phyloP scores from a whole-genome alignment of 2,113 vertebrate genomes.

The Charadrius vociferus region DNA sequence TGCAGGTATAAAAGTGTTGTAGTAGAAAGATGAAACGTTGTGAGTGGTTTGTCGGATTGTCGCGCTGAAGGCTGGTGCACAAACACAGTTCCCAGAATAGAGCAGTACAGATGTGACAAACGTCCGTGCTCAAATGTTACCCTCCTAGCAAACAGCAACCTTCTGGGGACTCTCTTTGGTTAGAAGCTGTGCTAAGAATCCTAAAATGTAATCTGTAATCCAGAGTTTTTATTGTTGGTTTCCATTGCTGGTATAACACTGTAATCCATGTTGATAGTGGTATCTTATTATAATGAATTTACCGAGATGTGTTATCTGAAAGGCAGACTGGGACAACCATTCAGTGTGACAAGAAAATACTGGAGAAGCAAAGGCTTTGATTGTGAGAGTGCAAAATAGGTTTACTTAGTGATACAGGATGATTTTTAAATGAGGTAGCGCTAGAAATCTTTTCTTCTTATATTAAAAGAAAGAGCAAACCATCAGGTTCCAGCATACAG shows the following conservation, averaged over 20 bases:
- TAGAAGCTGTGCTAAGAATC: background rate
- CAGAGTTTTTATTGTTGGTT: background rate
- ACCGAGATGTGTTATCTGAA: background rate
- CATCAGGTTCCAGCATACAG: background rate
- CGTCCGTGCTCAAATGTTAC: background rate
- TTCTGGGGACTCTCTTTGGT: background rate
- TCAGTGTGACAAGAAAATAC: background rate
- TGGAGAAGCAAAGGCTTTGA: background rate
- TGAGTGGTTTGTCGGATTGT: background rate
- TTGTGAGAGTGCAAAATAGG: background rate
- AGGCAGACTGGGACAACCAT: background rate
- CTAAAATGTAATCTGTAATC: accelerated
- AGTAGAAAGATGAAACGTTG: background rate
- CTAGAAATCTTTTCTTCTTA: background rate
- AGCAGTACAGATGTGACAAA: background rate
- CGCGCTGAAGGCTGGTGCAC: background rate
- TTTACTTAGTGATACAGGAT: background rate
- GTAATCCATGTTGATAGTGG: accelerated
- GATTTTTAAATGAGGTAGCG: background rate
- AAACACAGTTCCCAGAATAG: background rate
- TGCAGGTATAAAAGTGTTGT: background rate
- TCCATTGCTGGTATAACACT: accelerated
- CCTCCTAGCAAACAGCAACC: background rate
- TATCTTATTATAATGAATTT: accelerated
- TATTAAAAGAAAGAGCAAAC: background rate